phyloP scores from a whole-genome alignment of 2,113 vertebrate genomes.

The Tamias sibiricus region DNA sequence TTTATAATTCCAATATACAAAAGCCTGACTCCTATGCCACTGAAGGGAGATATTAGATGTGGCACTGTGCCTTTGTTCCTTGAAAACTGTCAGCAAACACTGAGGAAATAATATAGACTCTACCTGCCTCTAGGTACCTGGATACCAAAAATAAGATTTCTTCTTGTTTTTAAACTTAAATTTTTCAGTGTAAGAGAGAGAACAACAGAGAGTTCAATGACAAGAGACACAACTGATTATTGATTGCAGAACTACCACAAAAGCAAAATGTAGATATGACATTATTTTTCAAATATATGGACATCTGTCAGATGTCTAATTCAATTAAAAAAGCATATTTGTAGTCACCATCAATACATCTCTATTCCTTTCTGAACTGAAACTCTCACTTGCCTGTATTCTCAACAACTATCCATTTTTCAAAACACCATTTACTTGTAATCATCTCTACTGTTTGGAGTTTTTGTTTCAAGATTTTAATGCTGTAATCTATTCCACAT shows the following conservation, averaged over 20 bases:
- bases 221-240: conserved; percentile 7
- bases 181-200: neutral
- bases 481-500: neutral
- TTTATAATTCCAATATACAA: neutral
- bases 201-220: neutral
- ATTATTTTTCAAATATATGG: neutral
- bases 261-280: neutral
- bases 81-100: conserved; percentile 59
- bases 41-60: conserved; percentile 4
- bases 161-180: conserved; percentile 28
- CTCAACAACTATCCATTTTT: neutral
- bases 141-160: conserved; percentile 38
- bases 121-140: neutral
- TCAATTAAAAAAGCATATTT: neutral
- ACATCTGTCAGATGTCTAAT: neutral
- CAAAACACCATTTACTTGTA: neutral
- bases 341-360: neutral
- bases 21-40: neutral
- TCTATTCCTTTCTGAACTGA: neutral
- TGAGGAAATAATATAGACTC: conserved; percentile 10
- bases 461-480: neutral
- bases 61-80: conserved; percentile 21
- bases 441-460: neutral
- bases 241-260: neutral
- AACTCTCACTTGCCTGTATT: neutral